Evolutionary conservation across 2,797 vertebrate species (phyloP).

Genomic region (Xerus rutilus): DNA sequence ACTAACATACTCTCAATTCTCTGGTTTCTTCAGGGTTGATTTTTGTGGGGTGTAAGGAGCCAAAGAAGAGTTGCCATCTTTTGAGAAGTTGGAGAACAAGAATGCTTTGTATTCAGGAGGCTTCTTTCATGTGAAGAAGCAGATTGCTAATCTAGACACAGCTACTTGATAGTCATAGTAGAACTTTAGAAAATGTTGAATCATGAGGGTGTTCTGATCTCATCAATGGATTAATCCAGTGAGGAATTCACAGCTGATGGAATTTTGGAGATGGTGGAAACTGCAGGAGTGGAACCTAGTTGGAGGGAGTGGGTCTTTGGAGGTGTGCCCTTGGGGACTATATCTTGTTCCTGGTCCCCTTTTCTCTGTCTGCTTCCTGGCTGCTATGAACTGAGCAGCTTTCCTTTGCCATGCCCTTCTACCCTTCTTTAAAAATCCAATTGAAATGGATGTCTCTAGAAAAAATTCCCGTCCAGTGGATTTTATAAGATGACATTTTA

Average conservation of each 20-base stretch:
- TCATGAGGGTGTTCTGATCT: neutral
- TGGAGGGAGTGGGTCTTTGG: too few species aligned
- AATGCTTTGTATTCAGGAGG: neutral
- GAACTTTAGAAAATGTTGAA: neutral
- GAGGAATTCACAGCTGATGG: neutral
- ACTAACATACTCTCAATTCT: neutral
- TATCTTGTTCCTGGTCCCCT: too few species aligned
- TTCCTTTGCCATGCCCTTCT: too few species aligned
- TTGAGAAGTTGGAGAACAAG: neutral
- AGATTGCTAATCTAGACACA: neutral
- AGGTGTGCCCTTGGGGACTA: too few species aligned
- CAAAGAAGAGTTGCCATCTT: neutral
- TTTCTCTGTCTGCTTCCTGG: too few species aligned
- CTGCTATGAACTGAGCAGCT: too few species aligned
- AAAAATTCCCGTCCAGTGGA: too few species aligned
- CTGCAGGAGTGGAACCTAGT: neutral
- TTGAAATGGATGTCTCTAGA: too few species aligned
- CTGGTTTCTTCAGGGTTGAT: neutral
- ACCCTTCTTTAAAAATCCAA: too few species aligned
- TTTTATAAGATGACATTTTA: too few species aligned
- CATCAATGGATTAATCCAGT: neutral
- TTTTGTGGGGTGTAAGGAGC: neutral
- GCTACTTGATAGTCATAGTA: neutral
- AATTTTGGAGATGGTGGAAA: neutral
- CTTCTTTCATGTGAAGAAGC: neutral